These are phyloP conservation scores for Passer domesticus DNA, from an alignment of 2,113 vertebrate genomes.

Conservation along the genomic window DNA sequence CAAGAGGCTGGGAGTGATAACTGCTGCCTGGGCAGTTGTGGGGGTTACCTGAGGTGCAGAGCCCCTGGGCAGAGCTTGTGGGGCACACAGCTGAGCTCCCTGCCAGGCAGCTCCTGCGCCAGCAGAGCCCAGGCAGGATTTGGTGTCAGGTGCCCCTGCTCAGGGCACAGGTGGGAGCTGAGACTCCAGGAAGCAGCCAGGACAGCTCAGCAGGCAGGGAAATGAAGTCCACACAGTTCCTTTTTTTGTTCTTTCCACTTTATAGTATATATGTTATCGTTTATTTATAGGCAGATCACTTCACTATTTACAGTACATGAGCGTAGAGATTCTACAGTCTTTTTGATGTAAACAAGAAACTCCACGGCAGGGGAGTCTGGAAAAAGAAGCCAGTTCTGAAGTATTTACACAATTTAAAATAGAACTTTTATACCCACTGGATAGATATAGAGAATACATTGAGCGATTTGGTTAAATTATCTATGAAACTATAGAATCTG, in stretches of 20 bases:
- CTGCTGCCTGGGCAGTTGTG: too few relatives aligned
- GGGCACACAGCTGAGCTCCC: too few relatives aligned
- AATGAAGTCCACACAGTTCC: too few relatives aligned
- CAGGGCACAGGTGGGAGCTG: too few relatives aligned
- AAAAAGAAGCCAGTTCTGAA: conserved; percentile 97
- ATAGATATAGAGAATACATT: conserved; percentile 91
- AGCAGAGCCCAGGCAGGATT: too few relatives aligned
- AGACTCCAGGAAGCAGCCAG: too few relatives aligned
- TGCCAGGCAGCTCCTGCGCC: too few relatives aligned
- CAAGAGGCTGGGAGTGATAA: too few relatives aligned
- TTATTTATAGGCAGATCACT: conserved; percentile 98
- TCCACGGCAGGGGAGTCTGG: conserved; percentile 82
- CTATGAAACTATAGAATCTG: conserved; percentile 99
- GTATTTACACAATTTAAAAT: conserved; percentile 99
- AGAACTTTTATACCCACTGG: conserved; percentile 95
- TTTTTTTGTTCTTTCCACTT: conserved; percentile 67
- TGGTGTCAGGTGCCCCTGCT: too few relatives aligned
- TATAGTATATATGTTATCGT: conserved; percentile 80
- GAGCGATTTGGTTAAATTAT: conserved; percentile 94
- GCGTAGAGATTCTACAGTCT: conserved; percentile 98
- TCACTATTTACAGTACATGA: conserved; percentile 99
- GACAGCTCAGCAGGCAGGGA: too few relatives aligned
- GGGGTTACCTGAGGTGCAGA: too few relatives aligned
- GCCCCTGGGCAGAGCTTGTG: too few relatives aligned
- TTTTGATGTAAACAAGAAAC: conserved; percentile 99